Conservation (phyloP, 2,113 vertebrate species). For the Myiozetetes cayanensis region DNA sequence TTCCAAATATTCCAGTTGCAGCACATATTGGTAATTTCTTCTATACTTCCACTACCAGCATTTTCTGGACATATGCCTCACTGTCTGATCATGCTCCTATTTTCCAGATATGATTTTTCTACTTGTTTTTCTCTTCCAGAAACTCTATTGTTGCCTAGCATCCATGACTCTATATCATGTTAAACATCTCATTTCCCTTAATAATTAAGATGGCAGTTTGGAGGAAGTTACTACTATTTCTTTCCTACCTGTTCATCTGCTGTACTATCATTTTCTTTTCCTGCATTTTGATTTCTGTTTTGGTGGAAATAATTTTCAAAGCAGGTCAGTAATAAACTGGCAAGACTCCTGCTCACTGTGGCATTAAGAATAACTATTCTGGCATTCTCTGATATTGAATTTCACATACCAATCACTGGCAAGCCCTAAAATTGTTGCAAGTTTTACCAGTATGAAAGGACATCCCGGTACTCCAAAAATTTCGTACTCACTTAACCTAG, state of each 20-base stretch:
- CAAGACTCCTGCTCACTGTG: not conserved
- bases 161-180: not conserved
- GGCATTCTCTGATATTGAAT: not conserved
- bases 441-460: not conserved
- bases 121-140: not conserved
- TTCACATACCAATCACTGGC: not conserved
- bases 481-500: constrained; percentile 59
- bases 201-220: constrained; percentile 1
- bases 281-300: constrained; percentile 2
- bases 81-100: not conserved
- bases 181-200: constrained; percentile 17
- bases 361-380: not conserved
- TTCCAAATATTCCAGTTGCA: not conserved
- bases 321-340: not conserved
- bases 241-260: not conserved
- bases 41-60: not conserved
- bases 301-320: not conserved
- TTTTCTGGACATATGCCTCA: not conserved
- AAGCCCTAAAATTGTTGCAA: not conserved
- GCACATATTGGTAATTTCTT: not conserved
- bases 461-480: not conserved
- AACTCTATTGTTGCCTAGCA: not conserved
- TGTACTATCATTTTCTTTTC: not conserved
- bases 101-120: not conserved
- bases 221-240: not conserved